phyloP scores from a whole-genome alignment of 1,140 invertebrate genomes.

The Drosophila albomicans region DNA sequence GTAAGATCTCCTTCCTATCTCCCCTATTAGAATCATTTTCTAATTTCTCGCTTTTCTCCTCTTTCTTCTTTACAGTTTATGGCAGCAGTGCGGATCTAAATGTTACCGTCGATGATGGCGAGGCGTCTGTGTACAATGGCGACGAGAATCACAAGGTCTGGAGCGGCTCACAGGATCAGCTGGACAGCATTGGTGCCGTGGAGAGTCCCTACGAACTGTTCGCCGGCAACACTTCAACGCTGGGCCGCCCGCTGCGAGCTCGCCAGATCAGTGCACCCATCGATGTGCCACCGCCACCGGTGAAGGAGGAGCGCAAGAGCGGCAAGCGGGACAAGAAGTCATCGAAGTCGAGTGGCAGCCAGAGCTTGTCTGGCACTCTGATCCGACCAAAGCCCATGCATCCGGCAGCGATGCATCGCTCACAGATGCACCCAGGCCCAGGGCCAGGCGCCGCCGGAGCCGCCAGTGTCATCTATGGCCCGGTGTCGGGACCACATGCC shows the following conservation, averaged over 20 bases:
- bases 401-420: slow-evolving; percentile 68
- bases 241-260: slow-evolving; percentile 91
- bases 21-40: not conserved
- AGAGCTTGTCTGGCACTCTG: slow-evolving; percentile 82
- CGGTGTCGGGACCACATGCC: slow-evolving; percentile 54
- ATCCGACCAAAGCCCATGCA: slow-evolving; percentile 84
- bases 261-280: slow-evolving; percentile 92
- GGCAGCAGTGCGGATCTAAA: slow-evolving; percentile 86
- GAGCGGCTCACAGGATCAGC: slow-evolving; percentile 91
- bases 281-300: slow-evolving; percentile 90
- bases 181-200: slow-evolving; percentile 86
- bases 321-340: slow-evolving; percentile 78
- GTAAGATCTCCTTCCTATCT: too few relatives aligned
- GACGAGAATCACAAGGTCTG: slow-evolving; percentile 98
- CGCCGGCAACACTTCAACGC: slow-evolving; percentile 87
- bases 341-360: slow-evolving; percentile 77
- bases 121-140: slow-evolving; percentile 92
- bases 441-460: slow-evolving; percentile 35
- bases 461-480: slow-evolving; percentile 73
- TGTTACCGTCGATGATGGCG: slow-evolving; percentile 88
- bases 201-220: slow-evolving; percentile 90
- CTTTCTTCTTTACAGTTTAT: slow-evolving; percentile 82
- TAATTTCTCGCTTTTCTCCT: not conserved
- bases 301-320: slow-evolving; percentile 77
- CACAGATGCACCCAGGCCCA: slow-evolving; percentile 50